phyloP scores from a whole-genome alignment of 2,888 invertebrate species.

The Steinernema hermaphroditum region DNA sequence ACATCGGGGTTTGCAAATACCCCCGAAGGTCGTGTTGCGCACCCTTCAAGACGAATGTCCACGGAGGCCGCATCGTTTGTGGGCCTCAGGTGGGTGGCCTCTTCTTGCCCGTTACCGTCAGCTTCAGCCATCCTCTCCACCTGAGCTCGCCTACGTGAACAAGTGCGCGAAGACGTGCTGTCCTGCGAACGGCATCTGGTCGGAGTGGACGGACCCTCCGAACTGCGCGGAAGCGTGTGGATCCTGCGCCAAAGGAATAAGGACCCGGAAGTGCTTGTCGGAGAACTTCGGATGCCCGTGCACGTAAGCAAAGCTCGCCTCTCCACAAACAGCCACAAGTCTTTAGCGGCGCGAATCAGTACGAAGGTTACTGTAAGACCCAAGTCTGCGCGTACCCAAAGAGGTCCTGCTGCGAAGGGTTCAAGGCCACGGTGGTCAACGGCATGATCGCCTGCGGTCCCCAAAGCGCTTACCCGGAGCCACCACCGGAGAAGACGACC shows the following conservation, averaged over 20 bases:
- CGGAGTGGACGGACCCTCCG: constrained; percentile 34
- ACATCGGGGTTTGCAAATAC: constrained; percentile 33
- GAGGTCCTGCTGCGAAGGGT: constrained; percentile 32
- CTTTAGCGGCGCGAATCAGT: background rate
- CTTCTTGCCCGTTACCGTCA: background rate
- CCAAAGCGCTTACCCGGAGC: constrained; percentile 3
- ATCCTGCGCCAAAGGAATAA: constrained; percentile 26
- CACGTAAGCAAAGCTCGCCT: constrained; percentile 21
- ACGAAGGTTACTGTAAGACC: constrained; percentile 33
- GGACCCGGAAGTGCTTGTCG: constrained; percentile 33
- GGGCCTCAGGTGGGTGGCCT: constrained; percentile 28
- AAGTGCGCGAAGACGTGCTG: constrained; percentile 8
- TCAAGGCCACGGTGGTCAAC: constrained; percentile 31
- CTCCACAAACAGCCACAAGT: too few relatives aligned
- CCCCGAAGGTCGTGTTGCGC: constrained; percentile 36
- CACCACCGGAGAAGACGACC: constrained; percentile 30
- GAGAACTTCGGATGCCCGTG: constrained; percentile 32
- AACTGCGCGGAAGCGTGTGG: constrained; percentile 35
- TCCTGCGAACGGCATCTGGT: constrained; percentile 34
- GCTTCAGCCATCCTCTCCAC: background rate
- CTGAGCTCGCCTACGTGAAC: background rate
- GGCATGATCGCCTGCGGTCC: constrained; percentile 37
- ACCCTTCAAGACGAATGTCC: constrained; percentile 23
- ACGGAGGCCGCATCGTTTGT: constrained; percentile 30
- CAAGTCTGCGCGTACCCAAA: constrained; percentile 34